Evolutionary conservation across 2,113 vertebrate genomes (phyloP).

Genomic region (Empidonax alnorum): DNA sequence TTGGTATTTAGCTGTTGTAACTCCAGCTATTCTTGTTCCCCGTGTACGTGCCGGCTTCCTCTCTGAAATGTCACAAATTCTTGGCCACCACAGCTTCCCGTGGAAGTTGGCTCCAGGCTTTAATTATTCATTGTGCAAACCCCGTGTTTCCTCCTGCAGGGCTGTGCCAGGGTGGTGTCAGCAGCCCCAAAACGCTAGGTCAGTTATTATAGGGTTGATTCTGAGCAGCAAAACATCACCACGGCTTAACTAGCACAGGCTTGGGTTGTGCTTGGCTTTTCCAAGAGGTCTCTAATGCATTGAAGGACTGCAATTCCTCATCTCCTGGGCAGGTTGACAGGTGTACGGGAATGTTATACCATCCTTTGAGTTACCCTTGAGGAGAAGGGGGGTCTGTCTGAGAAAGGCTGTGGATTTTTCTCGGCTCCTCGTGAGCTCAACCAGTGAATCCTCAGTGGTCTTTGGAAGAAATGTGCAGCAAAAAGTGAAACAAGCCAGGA

Average conservation of each 20-base stretch:
- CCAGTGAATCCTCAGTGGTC: background rate
- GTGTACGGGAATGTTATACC: background rate
- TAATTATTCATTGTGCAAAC: background rate
- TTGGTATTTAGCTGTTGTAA: slow-evolving; percentile 32
- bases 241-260: fast-evolving
- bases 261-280: background rate
- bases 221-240: background rate
- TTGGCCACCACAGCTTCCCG: slow-evolving; percentile 7
- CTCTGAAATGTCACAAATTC: slow-evolving; percentile 26
- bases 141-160: background rate
- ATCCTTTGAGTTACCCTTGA: background rate
- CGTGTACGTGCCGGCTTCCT: background rate
- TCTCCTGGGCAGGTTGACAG: background rate
- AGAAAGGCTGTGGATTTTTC: background rate
- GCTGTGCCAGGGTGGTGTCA: background rate
- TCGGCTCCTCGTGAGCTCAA: fast-evolving
- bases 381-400: background rate
- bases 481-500: background rate
- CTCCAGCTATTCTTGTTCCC: slow-evolving; percentile 19
- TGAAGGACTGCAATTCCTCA: background rate
- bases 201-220: background rate
- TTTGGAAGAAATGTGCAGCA: background rate
- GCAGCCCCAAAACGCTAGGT: background rate
- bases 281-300: background rate
- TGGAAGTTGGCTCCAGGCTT: background rate